Evolutionary conservation across 2,113 vertebrate genomes (phyloP).

Genomic region (Oenanthe melanoleuca): DNA sequence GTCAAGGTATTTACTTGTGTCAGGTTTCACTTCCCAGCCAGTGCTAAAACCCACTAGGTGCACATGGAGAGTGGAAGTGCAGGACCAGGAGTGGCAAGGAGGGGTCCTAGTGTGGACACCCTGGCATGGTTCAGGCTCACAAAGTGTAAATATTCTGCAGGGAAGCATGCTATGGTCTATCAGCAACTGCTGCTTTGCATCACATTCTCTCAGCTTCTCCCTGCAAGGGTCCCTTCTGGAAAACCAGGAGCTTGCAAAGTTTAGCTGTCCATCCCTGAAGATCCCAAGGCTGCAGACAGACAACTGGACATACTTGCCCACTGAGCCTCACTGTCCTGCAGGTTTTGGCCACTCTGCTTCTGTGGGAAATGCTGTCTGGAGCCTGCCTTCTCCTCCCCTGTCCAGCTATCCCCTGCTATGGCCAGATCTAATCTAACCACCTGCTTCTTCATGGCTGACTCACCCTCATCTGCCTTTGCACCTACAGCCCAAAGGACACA

Average conservation of each 20-base stretch:
- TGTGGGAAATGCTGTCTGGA: not conserved
- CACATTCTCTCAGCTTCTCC: not conserved
- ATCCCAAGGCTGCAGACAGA: not conserved
- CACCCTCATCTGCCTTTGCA: not conserved
- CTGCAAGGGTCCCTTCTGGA: not conserved
- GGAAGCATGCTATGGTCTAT: not conserved
- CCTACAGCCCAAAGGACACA: not conserved
- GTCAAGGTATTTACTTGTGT: conserved; percentile 43
- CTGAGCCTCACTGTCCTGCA: not conserved
- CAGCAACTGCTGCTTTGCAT: not conserved
- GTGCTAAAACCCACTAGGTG: not conserved
- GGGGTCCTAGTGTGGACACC: not conserved
- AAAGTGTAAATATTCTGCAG: not conserved
- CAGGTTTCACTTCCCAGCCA: not conserved
- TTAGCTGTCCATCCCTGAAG: not conserved
- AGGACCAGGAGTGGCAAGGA: not conserved
- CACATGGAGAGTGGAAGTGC: not conserved
- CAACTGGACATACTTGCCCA: not conserved
- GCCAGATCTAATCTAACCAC: not conserved
- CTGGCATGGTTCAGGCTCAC: not conserved
- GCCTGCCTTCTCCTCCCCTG: not conserved
- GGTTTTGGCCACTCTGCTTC: not conserved
- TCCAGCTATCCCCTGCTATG: not conserved
- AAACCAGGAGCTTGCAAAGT: not conserved
- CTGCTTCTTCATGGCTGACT: not conserved